Evolutionary conservation across 2,888 invertebrate genomes (phyloP).

Genomic region (Leucophenga maculata): DNA sequence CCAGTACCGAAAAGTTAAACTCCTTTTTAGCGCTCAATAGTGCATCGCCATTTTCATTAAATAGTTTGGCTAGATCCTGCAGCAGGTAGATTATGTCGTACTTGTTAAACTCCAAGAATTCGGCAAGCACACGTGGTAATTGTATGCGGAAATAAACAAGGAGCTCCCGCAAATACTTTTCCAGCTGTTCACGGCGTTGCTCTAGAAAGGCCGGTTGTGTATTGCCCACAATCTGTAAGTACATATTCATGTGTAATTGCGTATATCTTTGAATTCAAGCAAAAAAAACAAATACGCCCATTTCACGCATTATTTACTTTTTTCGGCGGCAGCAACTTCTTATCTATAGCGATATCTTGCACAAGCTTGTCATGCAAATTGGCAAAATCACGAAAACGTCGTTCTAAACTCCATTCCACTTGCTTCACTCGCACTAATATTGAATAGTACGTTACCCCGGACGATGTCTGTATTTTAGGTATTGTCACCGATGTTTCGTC

Average conservation of each 20-base stretch:
- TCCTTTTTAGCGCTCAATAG: slow-evolving; percentile 75
- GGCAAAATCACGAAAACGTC: slow-evolving; percentile 90
- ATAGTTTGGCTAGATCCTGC: slow-evolving; percentile 85
- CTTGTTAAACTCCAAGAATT: slow-evolving; percentile 89
- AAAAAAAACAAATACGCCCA: slow-evolving; percentile 13
- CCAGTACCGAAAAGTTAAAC: slow-evolving; percentile 83
- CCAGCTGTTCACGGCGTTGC: slow-evolving; percentile 84
- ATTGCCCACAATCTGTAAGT: slow-evolving; percentile 76
- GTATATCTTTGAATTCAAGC: neutral
- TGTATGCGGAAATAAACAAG: slow-evolving; percentile 83
- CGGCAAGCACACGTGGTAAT: slow-evolving; percentile 85
- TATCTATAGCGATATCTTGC: slow-evolving; percentile 83
- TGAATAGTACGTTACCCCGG: slow-evolving; percentile 81
- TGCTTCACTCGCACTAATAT: slow-evolving; percentile 78
- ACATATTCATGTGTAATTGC: neutral
- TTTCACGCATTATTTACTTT: slow-evolving; percentile 74
- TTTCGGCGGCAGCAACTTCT: slow-evolving; percentile 92
- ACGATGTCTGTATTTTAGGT: slow-evolving; percentile 76
- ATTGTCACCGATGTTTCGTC: slow-evolving; percentile 80
- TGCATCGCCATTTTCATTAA: slow-evolving; percentile 83
- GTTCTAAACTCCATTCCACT: slow-evolving; percentile 86
- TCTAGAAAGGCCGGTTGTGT: slow-evolving; percentile 90
- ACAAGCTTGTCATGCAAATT: slow-evolving; percentile 90
- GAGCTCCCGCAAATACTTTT: slow-evolving; percentile 85
- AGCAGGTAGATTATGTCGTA: slow-evolving; percentile 90